Evolutionary conservation across 2,888 invertebrate genomes (phyloP).

Genomic region (Torymus tubicola): DNA sequence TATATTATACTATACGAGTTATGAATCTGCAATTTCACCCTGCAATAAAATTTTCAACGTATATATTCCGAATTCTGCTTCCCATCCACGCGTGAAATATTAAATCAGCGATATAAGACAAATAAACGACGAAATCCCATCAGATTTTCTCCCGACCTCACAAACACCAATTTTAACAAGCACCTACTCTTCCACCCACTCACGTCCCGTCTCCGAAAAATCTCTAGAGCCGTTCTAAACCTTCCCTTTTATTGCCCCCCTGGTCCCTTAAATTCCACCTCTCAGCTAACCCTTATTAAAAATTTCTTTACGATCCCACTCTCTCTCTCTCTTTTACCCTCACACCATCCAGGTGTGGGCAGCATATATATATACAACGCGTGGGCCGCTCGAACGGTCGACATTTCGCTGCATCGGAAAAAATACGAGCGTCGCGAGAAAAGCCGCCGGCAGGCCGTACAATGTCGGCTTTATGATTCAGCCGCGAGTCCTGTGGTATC

Average conservation of each 20-base stretch:
- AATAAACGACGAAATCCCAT: too few relatives aligned
- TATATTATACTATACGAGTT: too few relatives aligned
- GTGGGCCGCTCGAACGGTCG: background rate
- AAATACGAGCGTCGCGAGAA: slow-evolving; percentile 34
- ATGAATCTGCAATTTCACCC: too few relatives aligned
- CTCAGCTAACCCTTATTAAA: background rate
- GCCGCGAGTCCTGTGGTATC: slow-evolving; percentile 12
- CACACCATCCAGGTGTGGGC: slow-evolving; percentile 31
- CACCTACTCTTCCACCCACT: too few relatives aligned
- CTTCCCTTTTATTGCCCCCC: background rate
- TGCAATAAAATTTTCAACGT: too few relatives aligned
- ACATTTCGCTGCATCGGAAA: background rate
- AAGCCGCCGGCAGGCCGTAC: slow-evolving; percentile 21
- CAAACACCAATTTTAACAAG: too few relatives aligned
- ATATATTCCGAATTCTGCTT: too few relatives aligned
- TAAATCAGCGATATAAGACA: too few relatives aligned
- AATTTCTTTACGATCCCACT: background rate
- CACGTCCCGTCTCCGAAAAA: too few relatives aligned
- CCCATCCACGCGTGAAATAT: too few relatives aligned
- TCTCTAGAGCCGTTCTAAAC: too few relatives aligned
- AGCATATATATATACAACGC: background rate
- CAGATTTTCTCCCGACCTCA: too few relatives aligned
- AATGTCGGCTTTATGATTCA: slow-evolving; percentile 41
- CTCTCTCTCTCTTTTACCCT: background rate
- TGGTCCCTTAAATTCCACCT: slow-evolving; percentile 8